phyloP scores from a whole-genome alignment of 1,140 invertebrate species.

The Daktulosphaira vitifoliae region DNA sequence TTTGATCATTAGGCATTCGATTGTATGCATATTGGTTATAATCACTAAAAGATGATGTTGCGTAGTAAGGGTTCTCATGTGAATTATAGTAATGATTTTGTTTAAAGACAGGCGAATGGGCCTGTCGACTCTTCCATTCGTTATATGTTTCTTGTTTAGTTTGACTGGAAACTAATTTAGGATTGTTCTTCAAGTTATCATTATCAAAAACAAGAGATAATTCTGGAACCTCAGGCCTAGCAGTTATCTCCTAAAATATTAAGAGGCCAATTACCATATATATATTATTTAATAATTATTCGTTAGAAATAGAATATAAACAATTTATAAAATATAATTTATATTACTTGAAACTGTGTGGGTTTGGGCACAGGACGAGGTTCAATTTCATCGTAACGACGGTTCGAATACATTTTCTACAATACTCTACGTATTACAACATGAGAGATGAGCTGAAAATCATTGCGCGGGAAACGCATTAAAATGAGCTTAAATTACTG shows the following conservation, averaged over 20 bases:
- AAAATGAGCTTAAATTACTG: no score
- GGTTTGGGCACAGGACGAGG: slow-evolving; percentile 9
- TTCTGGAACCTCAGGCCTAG: slow-evolving; percentile 34
- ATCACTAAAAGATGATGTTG: background rate
- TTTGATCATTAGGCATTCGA: background rate
- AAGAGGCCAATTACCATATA: background rate
- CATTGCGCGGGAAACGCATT: no score
- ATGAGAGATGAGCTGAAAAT: no score
- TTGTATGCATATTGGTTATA: slow-evolving; percentile 12
- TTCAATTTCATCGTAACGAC: slow-evolving; percentile 17
- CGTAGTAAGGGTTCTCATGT: background rate
- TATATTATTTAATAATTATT: background rate
- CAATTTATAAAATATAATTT: no score
- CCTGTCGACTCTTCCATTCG: slow-evolving; percentile 24
- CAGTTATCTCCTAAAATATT: slow-evolving; percentile 29
- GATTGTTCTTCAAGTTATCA: background rate
- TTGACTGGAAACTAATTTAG: background rate
- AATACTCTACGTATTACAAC: no score
- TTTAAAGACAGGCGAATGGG: background rate
- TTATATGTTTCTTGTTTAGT: slow-evolving; percentile 13
- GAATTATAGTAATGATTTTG: slow-evolving; percentile 8
- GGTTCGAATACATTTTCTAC: slow-evolving; percentile 6
- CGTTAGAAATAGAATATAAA: background rate
- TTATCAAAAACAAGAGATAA: slow-evolving; percentile 34
- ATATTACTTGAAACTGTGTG: slow-evolving; percentile 27